Conservation (phyloP, 2,113 vertebrate genomes). For the Sinocyclocheilus grahami region DNA sequence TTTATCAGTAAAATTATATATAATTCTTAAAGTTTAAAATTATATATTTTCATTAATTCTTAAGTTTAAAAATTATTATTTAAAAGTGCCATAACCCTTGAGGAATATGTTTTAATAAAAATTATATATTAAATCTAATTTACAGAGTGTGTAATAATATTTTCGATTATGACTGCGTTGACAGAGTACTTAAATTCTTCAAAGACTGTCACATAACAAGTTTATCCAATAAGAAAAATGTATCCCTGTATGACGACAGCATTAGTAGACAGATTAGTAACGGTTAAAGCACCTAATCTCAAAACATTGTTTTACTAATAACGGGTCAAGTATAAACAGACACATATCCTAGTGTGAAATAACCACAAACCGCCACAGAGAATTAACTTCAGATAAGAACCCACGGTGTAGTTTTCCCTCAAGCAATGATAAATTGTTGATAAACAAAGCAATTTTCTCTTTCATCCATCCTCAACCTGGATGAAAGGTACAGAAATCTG, state of each 20-base stretch:
- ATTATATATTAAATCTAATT: no score
- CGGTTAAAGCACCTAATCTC: not conserved
- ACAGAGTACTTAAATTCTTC: not conserved
- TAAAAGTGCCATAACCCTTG: no score
- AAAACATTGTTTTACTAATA: constrained; percentile 6
- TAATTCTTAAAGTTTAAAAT: no score
- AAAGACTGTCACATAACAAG: not conserved
- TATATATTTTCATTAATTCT: no score
- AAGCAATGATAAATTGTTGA: constrained; percentile 36
- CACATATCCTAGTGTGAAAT: not conserved
- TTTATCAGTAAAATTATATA: no score
- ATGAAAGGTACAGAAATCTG: constrained; percentile 7
- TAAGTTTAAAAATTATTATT: no score
- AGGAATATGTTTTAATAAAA: no score
- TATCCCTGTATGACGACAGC: not conserved
- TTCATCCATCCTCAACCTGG: constrained; percentile 1
- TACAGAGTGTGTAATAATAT: not conserved
- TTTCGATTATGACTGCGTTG: not conserved
- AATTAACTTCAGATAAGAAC: constrained; percentile 27
- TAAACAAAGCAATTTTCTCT: constrained; percentile 40
- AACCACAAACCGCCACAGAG: constrained; percentile 5
- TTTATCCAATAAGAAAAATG: not conserved
- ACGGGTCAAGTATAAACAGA: not conserved
- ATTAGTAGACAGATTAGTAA: not conserved
- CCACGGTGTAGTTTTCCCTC: constrained; percentile 11